A percentile compares a stretch with the other conserved stretches of the same genome.
Conservation (phyloP, 2,113 vertebrate genomes). For the Mastomys natalensis region DNA sequence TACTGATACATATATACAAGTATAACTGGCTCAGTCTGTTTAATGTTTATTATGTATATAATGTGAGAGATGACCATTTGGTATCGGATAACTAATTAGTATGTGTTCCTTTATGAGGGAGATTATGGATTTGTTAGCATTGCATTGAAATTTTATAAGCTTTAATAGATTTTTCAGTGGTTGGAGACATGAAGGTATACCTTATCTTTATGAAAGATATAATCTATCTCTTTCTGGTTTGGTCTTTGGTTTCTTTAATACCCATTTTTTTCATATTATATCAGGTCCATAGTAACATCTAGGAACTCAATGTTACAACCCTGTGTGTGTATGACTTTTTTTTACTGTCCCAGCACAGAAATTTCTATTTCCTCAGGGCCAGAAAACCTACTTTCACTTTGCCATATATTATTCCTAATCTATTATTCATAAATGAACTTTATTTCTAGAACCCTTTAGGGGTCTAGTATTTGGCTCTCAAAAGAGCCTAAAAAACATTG, state of each 20-base stretch:
- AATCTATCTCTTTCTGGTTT: neutral
- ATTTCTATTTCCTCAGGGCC: conserved; percentile 34
- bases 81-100: neutral
- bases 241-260: neutral
- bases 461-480: conserved; percentile 37
- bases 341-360: neutral
- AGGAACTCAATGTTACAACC: neutral
- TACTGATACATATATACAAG: neutral
- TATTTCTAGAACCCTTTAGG: conserved; percentile 37
- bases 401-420: conserved; percentile 33
- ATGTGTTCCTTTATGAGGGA: neutral
- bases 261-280: neutral
- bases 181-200: neutral
- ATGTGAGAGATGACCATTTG: neutral
- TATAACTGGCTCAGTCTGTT: neutral
- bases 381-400: conserved; percentile 32
- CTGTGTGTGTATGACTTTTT: neutral
- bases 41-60: neutral
- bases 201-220: neutral
- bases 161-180: neutral
- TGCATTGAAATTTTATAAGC: neutral
- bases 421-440: conserved; percentile 68
- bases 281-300: neutral
- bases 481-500: neutral
- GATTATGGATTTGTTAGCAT: neutral